These are phyloP conservation scores for Germaria angustata DNA, from an alignment of 2,888 invertebrate genomes.

Conservation along the genomic window DNA sequence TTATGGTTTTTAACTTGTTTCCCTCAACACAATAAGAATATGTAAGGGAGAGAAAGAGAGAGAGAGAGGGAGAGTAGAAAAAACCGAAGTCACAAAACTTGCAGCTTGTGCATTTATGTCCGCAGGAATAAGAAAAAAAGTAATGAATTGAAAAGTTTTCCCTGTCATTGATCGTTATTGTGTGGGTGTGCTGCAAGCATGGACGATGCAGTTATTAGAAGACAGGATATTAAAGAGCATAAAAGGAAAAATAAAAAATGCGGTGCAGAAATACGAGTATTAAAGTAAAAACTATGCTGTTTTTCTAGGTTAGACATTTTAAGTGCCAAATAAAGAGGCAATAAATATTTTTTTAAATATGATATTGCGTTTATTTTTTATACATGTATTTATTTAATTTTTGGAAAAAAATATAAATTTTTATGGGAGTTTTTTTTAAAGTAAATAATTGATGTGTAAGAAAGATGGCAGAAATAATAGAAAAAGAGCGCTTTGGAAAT, in stretches of 20 bases:
- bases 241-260: slow-evolving; percentile 21
- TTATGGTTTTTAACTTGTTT: slow-evolving; percentile 63
- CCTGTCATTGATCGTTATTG: slow-evolving; percentile 61
- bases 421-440: not conserved
- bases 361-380: slow-evolving; percentile 17
- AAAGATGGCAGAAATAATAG: too few relatives aligned
- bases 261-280: not conserved
- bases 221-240: slow-evolving; percentile 25
- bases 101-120: slow-evolving; percentile 42
- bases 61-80: not conserved
- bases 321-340: slow-evolving; percentile 51
- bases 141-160: slow-evolving; percentile 55
- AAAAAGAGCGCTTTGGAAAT: too few relatives aligned
- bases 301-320: slow-evolving; percentile 46
- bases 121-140: slow-evolving; percentile 10
- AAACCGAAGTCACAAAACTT: slow-evolving; percentile 31
- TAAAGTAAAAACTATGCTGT: not conserved
- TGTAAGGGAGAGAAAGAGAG: too few relatives aligned
- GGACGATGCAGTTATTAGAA: slow-evolving; percentile 34
- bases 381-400: too few relatives aligned
- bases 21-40: slow-evolving; percentile 47
- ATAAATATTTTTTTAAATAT: slow-evolving; percentile 37
- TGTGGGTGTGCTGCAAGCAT: slow-evolving; percentile 36
- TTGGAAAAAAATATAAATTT: not conserved
- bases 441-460: too few relatives aligned